Evolutionary conservation across 1,140 invertebrate species (phyloP).

Genomic region (Drosophila orena): DNA sequence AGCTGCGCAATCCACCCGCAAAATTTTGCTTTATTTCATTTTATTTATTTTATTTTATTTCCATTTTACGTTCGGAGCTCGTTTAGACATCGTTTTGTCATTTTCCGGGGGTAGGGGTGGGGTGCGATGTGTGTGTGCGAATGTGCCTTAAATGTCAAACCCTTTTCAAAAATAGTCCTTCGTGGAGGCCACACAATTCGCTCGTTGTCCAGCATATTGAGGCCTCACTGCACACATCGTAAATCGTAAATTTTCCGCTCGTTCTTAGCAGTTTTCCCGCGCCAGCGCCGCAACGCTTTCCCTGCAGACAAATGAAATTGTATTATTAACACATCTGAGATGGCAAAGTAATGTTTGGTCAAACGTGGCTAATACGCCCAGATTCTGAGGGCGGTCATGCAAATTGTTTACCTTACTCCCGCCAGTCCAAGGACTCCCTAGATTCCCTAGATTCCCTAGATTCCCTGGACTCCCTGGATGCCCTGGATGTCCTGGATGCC

Average conservation of each 20-base stretch:
- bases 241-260: slow-evolving; percentile 59
- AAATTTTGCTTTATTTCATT: slow-evolving; percentile 66
- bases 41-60: slow-evolving; percentile 47
- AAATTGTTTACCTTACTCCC: slow-evolving; percentile 64
- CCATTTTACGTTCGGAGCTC: slow-evolving; percentile 59
- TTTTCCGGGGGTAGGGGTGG: too few relatives aligned
- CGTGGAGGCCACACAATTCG: slow-evolving; percentile 51
- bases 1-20: slow-evolving; percentile 10
- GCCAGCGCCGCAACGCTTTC: background rate
- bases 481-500: slow-evolving; percentile 6
- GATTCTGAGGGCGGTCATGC: slow-evolving; percentile 53
- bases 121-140: background rate
- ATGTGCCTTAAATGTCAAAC: slow-evolving; percentile 72
- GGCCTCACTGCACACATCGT: slow-evolving; percentile 52
- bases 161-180: slow-evolving; percentile 76
- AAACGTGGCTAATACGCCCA: slow-evolving; percentile 69
- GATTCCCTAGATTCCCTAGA: background rate
- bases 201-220: slow-evolving; percentile 18
- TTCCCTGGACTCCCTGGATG: background rate
- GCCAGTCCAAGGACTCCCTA: background rate
- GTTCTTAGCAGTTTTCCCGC: slow-evolving; percentile 36
- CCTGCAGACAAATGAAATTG: slow-evolving; percentile 67
- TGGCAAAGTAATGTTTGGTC: slow-evolving; percentile 71
- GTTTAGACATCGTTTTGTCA: slow-evolving; percentile 81
- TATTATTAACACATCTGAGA: slow-evolving; percentile 80